These are phyloP conservation scores for Poecilia wingei DNA, from an alignment of 2,797 vertebrate species.

Conservation along the genomic window DNA sequence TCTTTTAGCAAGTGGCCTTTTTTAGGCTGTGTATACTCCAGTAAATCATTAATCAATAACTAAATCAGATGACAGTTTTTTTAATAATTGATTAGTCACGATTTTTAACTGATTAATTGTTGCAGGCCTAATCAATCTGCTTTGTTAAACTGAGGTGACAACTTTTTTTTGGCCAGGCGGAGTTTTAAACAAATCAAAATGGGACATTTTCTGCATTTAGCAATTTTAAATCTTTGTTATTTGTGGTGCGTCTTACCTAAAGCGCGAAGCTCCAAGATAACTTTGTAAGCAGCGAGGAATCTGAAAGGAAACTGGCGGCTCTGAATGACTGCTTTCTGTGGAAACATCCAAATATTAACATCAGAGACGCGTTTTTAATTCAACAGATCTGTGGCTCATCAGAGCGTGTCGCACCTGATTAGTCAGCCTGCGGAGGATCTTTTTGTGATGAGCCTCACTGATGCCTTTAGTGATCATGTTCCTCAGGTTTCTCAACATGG, in stretches of 20 bases:
- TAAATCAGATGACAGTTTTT: too few species aligned
- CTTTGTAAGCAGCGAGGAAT: conserved; percentile 90
- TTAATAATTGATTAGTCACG: too few species aligned
- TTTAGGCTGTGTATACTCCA: too few species aligned
- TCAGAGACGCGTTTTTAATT: not conserved
- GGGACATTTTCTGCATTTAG: not conserved
- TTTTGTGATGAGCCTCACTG: conserved; percentile 83
- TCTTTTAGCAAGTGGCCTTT: too few species aligned
- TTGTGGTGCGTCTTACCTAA: conserved; percentile 63
- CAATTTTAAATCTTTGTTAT: not conserved
- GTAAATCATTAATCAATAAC: too few species aligned
- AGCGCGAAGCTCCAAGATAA: conserved; percentile 78
- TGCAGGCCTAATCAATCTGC: not conserved
- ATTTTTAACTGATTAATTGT: too few species aligned
- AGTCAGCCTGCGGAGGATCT: conserved; percentile 81
- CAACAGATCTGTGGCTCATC: too few species aligned
- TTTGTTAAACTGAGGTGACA: not conserved
- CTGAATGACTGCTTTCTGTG: conserved; percentile 83
- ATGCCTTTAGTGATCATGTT: conserved; percentile 85
- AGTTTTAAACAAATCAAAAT: too few species aligned
- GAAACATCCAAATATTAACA: not conserved
- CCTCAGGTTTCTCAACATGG: conserved; percentile 90
- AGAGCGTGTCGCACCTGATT: conserved; percentile 72
- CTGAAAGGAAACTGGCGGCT: conserved; percentile 90
- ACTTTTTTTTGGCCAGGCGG: not conserved